Evolutionary conservation across 2,797 vertebrate genomes (phyloP).

Genomic region (Sternotherus odoratus): DNA sequence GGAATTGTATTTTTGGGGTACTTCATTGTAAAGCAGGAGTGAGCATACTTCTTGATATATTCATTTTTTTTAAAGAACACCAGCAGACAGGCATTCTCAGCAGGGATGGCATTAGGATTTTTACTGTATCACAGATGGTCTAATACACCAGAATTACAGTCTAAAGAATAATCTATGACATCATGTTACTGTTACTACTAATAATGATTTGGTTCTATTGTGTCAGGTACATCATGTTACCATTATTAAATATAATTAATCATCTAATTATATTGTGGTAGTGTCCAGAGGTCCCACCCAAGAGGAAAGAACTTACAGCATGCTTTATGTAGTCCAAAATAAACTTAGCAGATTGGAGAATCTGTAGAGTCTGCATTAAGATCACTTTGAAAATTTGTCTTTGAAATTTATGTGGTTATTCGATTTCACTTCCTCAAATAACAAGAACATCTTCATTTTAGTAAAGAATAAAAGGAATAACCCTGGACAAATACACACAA

Average conservation of each 20-base stretch:
- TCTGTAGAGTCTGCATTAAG: neutral
- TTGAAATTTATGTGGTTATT: neutral
- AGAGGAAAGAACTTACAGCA: neutral
- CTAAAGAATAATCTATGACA: neutral
- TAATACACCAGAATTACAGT: neutral
- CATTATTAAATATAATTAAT: neutral
- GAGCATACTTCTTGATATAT: neutral
- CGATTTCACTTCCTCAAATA: neutral
- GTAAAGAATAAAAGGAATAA: neutral
- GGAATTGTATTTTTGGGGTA: neutral
- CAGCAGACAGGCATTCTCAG: neutral
- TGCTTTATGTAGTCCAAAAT: neutral
- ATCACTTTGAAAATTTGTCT: constrained; percentile 14
- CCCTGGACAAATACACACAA: neutral
- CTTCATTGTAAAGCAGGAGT: neutral
- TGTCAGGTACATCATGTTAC: neutral
- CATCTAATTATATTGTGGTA: constrained; percentile 3
- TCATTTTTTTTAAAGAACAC: neutral
- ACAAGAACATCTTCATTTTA: neutral
- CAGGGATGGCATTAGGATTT: neutral
- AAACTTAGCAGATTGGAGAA: neutral
- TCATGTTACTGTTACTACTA: neutral
- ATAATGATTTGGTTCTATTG: neutral
- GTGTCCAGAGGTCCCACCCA: neutral
- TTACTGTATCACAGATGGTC: neutral